Evolutionary conservation across 1,140 invertebrate species (phyloP), one percentile per base, ranked within the genome.

Genomic region (Amphibalanus amphitrite): DNA sequence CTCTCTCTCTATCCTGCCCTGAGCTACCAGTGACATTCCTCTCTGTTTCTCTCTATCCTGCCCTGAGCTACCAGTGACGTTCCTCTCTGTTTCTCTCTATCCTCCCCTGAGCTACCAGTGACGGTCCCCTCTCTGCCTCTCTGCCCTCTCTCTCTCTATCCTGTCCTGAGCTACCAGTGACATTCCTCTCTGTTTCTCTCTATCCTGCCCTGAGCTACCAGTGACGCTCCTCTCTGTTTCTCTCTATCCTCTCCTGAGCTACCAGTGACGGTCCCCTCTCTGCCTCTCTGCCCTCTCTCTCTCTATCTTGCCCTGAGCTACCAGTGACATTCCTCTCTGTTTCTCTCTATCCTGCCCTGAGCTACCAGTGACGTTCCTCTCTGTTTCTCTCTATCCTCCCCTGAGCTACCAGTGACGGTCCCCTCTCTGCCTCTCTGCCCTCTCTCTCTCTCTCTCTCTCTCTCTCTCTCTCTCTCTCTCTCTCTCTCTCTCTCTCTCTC

Each of bases 401-500:
- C 33, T 25, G 30, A 15, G 17, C 38, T 67, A 25, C 59, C 29
- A 10, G 30, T 71, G 30, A 69, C 28, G 13, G 6, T 28, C n/a
- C 4, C n/a, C 28, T 28, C 47, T 69, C 33, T 64, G 20, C 26
- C 67, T 40, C 33, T 70, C 64, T 25, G n/a, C 28, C 64, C 38
- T 70, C 28, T 72, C 30, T 28, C 47, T 59, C 33, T 26, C 29
- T n/a, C 10, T 29, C 28, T 10, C 47, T 72, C 33, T 30, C 25
- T 0, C 8, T 70, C 67, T 70, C 28, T 33, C 67, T 26, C n/a
- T n/a, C 33, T 40, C 47, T 40, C 38, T 40, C 47, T 70, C 67
- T 59, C 70, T 28, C 47, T 65, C 72, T 29, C 65, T 59, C 64
- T 23, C 25, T 38, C 67, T 71, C 71, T 70, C 13, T 72, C 30